phyloP scores from a whole-genome alignment of 2,888 invertebrate species.

The Eilema sororculum region DNA sequence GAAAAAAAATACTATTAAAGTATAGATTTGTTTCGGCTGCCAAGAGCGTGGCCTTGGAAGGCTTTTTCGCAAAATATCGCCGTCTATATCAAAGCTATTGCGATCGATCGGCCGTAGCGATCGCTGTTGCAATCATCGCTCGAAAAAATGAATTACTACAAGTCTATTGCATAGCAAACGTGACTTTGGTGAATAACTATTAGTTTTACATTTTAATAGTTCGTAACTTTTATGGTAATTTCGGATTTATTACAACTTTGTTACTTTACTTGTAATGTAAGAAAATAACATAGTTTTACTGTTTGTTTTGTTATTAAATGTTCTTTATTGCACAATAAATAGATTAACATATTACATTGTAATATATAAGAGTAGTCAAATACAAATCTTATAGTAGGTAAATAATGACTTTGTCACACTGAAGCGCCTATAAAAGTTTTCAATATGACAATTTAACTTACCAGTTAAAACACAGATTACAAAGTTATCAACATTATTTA shows the following conservation, averaged over 20 bases:
- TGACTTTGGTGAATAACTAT: slow-evolving; percentile 56
- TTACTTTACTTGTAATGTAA: not conserved
- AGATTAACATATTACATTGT: no score
- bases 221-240: slow-evolving; percentile 35
- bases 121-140: slow-evolving; percentile 50
- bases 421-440: no score
- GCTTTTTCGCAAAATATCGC: slow-evolving; percentile 71
- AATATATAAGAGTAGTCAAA: no score
- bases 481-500: no score
- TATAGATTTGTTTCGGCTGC: slow-evolving; percentile 81
- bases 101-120: slow-evolving; percentile 71
- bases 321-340: no score
- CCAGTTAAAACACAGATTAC: no score
- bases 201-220: slow-evolving; percentile 36
- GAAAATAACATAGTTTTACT: not conserved
- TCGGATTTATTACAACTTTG: not conserved
- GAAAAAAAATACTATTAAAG: slow-evolving; percentile 70
- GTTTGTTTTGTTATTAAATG: no score
- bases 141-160: slow-evolving; percentile 62
- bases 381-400: no score
- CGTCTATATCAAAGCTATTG: slow-evolving; percentile 65
- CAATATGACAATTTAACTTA: no score
- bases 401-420: no score
- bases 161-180: slow-evolving; percentile 68
- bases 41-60: slow-evolving; percentile 75